phyloP scores from a whole-genome alignment of 2,113 vertebrate genomes.

The Osmerus eperlanus region DNA sequence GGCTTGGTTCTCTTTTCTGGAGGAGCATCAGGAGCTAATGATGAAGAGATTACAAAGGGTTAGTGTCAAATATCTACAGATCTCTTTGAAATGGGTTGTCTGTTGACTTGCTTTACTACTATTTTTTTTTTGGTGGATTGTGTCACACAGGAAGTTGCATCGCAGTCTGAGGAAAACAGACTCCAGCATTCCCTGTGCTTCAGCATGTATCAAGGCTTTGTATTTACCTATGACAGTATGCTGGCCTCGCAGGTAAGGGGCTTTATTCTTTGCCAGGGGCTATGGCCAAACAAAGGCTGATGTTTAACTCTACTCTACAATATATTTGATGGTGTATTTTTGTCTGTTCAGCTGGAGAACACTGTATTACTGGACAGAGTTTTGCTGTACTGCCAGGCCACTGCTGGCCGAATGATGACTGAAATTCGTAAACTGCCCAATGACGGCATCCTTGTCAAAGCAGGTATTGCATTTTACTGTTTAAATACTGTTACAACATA shows the following conservation, averaged over 20 bases:
- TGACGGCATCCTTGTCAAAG: constrained; percentile 72
- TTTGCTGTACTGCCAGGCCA: constrained; percentile 65
- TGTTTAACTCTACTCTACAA: neutral
- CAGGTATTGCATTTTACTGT: constrained; percentile 65
- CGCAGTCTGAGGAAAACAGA: constrained; percentile 51
- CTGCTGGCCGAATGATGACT: constrained; percentile 71
- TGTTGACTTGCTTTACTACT: neutral
- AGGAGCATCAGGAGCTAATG: constrained; percentile 67
- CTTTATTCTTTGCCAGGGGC: too few species aligned
- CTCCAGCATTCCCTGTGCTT: constrained; percentile 76
- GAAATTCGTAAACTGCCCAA: constrained; percentile 64
- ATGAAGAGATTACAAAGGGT: constrained; percentile 60
- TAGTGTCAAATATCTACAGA: constrained; percentile 17
- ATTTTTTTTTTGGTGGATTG: neutral
- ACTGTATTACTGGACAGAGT: constrained; percentile 58
- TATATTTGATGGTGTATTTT: constrained; percentile 13
- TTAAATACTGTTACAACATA: neutral
- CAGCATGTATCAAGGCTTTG: constrained; percentile 76
- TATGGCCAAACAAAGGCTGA: neutral
- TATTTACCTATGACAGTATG: constrained; percentile 71
- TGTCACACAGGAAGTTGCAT: constrained; percentile 40
- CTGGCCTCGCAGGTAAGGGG: constrained; percentile 75
- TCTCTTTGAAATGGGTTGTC: neutral
- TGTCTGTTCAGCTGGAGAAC: constrained; percentile 54
- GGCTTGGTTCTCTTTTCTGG: constrained; percentile 72